A percentile compares a stretch with the other conserved stretches of the same genome.
Conservation (phyloP, 2,888 invertebrate species). For the Parnassius glacialis region DNA sequence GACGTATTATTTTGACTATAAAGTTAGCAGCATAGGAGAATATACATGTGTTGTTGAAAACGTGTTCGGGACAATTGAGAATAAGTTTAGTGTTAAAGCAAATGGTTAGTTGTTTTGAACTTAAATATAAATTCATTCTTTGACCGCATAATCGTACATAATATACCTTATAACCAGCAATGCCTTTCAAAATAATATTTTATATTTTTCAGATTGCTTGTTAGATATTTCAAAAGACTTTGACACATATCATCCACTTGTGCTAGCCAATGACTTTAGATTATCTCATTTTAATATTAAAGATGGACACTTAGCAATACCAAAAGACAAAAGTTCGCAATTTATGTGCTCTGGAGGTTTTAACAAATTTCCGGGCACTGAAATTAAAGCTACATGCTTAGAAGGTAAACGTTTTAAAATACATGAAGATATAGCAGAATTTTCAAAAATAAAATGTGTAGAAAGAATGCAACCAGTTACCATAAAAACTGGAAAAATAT, state of each 20-base stretch:
- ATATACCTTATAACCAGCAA: no score
- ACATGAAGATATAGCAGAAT: slow-evolving; percentile 33
- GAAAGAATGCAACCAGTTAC: slow-evolving; percentile 34
- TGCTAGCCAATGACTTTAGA: slow-evolving; percentile 28
- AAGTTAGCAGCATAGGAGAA: slow-evolving; percentile 4
- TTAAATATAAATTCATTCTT: no score
- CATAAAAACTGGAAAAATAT: slow-evolving; percentile 33
- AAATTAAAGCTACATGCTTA: slow-evolving; percentile 38
- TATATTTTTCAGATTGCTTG: slow-evolving; percentile 46
- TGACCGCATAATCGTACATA: no score
- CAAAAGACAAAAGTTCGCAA: slow-evolving; percentile 33
- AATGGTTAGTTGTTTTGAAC: slow-evolving; percentile 4
- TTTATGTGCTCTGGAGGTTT: slow-evolving; percentile 43
- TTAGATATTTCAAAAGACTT: slow-evolving; percentile 41
- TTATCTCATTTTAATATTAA: slow-evolving; percentile 30
- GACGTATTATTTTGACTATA: neutral
- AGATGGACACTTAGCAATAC: slow-evolving; percentile 34
- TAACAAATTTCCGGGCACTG: slow-evolving; percentile 24
- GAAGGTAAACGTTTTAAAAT: slow-evolving; percentile 35
- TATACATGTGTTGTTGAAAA: slow-evolving; percentile 13
- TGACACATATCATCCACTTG: slow-evolving; percentile 40
- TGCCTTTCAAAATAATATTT: neutral
- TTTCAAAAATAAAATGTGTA: slow-evolving; percentile 42
- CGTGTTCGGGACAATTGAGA: neutral
- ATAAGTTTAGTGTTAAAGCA: neutral